These are phyloP conservation scores for Tinea trinotella DNA, from an alignment of 2,888 invertebrate genomes.

Conservation along the genomic window DNA sequence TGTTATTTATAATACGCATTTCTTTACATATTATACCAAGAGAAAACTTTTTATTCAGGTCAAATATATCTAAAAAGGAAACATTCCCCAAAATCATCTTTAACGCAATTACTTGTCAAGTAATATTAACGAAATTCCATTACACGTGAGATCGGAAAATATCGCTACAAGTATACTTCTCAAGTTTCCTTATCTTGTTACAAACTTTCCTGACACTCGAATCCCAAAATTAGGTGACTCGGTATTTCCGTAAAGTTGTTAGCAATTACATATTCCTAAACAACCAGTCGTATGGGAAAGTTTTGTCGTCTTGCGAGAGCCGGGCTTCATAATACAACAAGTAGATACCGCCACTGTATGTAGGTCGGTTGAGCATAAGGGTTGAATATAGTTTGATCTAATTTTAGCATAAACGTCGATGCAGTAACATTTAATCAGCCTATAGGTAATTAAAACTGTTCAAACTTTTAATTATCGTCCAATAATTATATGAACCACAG, in stretches of 20 bases:
- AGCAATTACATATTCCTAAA: conserved; percentile 22
- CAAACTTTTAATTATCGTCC: too few relatives aligned
- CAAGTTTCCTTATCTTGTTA: conserved; percentile 22
- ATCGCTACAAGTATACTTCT: conserved; percentile 5
- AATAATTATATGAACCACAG: too few relatives aligned
- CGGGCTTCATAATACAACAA: not conserved
- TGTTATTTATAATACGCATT: too few relatives aligned
- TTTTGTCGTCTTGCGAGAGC: conserved; percentile 13
- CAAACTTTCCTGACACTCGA: conserved; percentile 19
- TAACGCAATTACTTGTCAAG: not conserved
- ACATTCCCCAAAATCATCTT: conserved; percentile 1
- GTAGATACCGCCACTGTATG: not conserved
- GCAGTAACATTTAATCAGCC: too few relatives aligned
- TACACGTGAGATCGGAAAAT: conserved; percentile 7
- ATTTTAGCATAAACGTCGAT: too few relatives aligned
- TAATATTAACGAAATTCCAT: not conserved
- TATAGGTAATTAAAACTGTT: too few relatives aligned
- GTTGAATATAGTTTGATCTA: too few relatives aligned
- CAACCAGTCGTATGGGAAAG: conserved; percentile 16
- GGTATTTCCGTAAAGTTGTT: conserved; percentile 20
- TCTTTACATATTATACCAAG: too few relatives aligned
- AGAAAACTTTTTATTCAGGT: not conserved
- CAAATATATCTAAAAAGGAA: not conserved
- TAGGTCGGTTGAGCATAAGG: conserved; percentile 2
- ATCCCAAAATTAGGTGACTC: conserved; percentile 21